Conservation (phyloP, 2,797 vertebrate genomes). For the Lepidocolaptes lacrymiger region DNA sequence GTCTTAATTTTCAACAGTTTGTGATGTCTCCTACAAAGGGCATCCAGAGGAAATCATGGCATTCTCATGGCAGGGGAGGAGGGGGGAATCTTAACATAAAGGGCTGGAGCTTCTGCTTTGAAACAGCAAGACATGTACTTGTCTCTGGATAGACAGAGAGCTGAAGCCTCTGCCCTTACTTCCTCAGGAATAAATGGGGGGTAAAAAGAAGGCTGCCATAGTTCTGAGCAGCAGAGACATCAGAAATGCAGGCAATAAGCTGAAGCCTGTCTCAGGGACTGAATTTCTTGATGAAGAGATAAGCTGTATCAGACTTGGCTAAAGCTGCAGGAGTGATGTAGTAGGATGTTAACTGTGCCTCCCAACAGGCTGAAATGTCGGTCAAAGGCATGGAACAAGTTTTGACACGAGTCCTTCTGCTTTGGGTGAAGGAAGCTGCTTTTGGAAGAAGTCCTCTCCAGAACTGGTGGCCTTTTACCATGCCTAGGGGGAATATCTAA, state of each 20-base stretch:
- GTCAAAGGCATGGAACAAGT: neutral
- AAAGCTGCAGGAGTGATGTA: neutral
- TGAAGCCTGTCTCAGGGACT: neutral
- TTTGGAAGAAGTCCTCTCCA: neutral
- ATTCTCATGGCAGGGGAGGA: accelerated
- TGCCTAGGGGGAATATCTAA: neutral
- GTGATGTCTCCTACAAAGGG: neutral
- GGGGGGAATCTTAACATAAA: neutral
- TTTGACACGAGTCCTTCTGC: neutral
- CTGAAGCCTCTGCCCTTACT: neutral
- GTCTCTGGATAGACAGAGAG: neutral
- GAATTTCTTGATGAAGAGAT: neutral
- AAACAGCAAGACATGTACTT: neutral
- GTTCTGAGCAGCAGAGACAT: neutral
- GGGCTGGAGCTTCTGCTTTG: neutral
- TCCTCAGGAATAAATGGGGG: neutral
- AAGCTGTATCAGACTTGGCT: neutral
- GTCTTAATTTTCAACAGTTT: neutral
- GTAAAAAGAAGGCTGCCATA: neutral
- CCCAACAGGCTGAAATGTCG: neutral
- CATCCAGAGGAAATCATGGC: neutral
- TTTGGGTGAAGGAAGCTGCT: neutral
- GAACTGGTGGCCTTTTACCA: neutral
- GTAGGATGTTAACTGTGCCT: neutral
- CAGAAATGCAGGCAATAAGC: neutral